Conservation (phyloP, 2,797 vertebrate genomes). For the Alauda arvensis region DNA sequence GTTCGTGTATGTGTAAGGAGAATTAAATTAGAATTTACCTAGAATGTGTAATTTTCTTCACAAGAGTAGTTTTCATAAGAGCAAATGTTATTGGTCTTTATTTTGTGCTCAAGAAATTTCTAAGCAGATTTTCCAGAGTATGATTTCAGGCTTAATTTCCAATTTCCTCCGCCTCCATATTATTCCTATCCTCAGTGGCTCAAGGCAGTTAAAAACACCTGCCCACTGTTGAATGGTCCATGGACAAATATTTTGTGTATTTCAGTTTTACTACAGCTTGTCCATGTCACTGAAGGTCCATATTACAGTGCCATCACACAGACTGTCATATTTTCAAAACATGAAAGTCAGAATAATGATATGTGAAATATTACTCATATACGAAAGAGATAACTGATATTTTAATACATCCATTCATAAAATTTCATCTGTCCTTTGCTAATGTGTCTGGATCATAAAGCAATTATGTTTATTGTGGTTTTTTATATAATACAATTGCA, state of each 20-base stretch:
- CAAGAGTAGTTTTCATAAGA: background rate
- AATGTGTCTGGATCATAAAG: background rate
- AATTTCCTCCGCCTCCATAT: accelerated
- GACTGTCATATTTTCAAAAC: background rate
- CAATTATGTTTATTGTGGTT: background rate
- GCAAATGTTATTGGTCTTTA: background rate
- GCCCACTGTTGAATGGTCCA: background rate
- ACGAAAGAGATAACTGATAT: background rate
- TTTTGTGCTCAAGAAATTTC: background rate
- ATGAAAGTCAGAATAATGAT: background rate
- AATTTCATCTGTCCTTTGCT: background rate
- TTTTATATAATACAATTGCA: background rate
- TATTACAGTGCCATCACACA: background rate
- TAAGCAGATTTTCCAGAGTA: background rate
- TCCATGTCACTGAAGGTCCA: background rate
- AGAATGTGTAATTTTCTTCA: background rate
- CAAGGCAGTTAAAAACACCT: background rate
- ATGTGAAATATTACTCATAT: background rate
- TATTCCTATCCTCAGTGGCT: background rate
- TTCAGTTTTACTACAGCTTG: background rate
- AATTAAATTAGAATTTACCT: background rate
- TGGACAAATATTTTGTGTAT: background rate
- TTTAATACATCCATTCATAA: background rate
- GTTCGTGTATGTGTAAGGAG: background rate
- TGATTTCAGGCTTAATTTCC: background rate